Evolutionary conservation across 2,888 invertebrate genomes (phyloP).

Genomic region (Limnephilus lunatus): DNA sequence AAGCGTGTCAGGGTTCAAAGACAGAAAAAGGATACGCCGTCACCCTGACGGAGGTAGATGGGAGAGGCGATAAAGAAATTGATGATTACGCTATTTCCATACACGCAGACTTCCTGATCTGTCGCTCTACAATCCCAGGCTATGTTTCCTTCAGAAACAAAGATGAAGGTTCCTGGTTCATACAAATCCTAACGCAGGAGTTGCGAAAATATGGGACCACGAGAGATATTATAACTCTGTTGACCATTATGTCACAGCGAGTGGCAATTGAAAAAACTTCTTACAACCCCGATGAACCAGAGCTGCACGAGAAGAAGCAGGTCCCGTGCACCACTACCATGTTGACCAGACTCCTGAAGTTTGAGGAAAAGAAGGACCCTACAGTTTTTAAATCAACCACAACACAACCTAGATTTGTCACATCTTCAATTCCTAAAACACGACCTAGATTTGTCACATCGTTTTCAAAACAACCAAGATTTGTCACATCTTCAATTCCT

Average conservation of each 20-base stretch:
- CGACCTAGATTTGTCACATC: too few relatives aligned
- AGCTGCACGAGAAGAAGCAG: constrained; percentile 94
- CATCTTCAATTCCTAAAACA: too few relatives aligned
- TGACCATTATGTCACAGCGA: constrained; percentile 90
- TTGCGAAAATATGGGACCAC: constrained; percentile 84
- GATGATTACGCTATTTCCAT: constrained; percentile 88
- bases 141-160: constrained; percentile 97
- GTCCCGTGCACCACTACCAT: constrained; percentile 95
- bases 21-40: constrained; percentile 89
- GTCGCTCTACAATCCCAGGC: constrained; percentile 96
- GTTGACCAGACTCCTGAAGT: constrained; percentile 89
- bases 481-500: too few relatives aligned
- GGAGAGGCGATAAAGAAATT: constrained; percentile 70
- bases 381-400: too few relatives aligned
- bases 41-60: constrained; percentile 86
- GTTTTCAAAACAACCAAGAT: too few relatives aligned
- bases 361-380: constrained; percentile 74
- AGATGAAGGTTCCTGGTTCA: constrained; percentile 96
- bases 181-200: constrained; percentile 93
- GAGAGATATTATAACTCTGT: constrained; percentile 88
- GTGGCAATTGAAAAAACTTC: constrained; percentile 96
- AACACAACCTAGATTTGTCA: too few relatives aligned
- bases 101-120: constrained; percentile 95
- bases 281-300: constrained; percentile 85
- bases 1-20: constrained; percentile 90